phyloP scores from a whole-genome alignment of 2,888 invertebrate species.

The Galeopsomyia nigrocyanea region DNA sequence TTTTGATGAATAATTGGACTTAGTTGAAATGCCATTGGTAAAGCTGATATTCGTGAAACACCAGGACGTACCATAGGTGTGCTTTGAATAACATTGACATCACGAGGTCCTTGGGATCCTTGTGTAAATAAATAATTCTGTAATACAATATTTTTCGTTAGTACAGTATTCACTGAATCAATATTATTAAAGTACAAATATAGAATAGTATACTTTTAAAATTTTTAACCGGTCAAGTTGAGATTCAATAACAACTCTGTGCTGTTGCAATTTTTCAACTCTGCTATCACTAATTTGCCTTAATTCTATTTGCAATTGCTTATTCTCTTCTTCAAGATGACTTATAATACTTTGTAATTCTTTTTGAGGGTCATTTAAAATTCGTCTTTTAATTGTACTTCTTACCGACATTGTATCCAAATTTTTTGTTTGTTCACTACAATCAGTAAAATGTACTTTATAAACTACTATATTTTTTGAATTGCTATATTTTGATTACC shows the following conservation, averaged over 20 bases:
- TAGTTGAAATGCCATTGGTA: conserved; percentile 64
- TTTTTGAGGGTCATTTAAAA: conserved; percentile 71
- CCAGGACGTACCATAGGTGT: conserved; percentile 64
- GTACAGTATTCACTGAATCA: conserved; percentile 23
- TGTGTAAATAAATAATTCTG: conserved; percentile 65
- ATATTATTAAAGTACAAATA: conserved; percentile 23
- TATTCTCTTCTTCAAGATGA: conserved; percentile 79
- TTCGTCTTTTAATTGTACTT: conserved; percentile 61
- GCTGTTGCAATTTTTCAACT: conserved; percentile 72
- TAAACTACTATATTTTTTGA: conserved; percentile 1
- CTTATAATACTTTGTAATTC: conserved; percentile 80
- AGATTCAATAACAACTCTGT: conserved; percentile 75
- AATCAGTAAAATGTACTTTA: conserved; percentile 20
- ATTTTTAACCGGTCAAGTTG: conserved; percentile 78
- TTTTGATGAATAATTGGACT: conserved; percentile 65
- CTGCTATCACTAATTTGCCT: conserved; percentile 63
- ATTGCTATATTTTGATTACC: conserved; percentile 3
- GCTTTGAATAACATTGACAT: conserved; percentile 62
- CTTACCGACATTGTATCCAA: conserved; percentile 59
- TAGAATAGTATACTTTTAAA: conserved; percentile 71
- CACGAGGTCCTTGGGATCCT: conserved; percentile 48
- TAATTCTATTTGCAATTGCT: conserved; percentile 66
- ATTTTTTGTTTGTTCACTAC: conserved; percentile 57
- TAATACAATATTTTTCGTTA: conserved; percentile 21
- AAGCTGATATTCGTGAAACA: conserved; percentile 58